Conservation (phyloP, 2,888 invertebrate genomes). For the Chydorus sphaericus region DNA sequence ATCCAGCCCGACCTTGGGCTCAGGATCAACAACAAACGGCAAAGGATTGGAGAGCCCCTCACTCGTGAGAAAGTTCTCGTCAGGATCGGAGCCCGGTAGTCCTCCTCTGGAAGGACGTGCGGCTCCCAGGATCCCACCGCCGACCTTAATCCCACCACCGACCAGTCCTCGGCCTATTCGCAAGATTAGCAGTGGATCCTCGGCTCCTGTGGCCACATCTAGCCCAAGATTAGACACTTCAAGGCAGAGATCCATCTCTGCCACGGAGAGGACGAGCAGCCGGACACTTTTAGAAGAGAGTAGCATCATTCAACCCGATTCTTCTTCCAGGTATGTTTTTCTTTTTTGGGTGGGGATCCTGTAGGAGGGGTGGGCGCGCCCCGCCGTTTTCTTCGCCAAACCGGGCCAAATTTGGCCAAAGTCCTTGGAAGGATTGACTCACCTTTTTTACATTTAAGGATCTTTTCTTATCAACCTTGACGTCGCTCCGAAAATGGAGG, state of each 20-base stretch:
- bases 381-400: no score
- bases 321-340: not conserved
- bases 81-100: slow-evolving; percentile 2
- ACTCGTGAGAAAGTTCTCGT: slow-evolving; percentile 49
- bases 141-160: not conserved
- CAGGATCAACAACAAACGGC: not conserved
- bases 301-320: no score
- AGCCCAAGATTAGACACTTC: slow-evolving; percentile 8
- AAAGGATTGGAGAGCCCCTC: slow-evolving; percentile 62
- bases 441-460: not conserved
- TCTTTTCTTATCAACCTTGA: not conserved
- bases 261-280: not conserved
- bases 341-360: no score
- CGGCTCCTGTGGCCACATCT: slow-evolving; percentile 10
- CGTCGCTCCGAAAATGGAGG: not conserved
- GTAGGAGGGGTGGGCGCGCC: no score
- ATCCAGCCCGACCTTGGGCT: slow-evolving; percentile 1
- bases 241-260: not conserved
- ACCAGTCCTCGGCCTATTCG: slow-evolving; percentile 10
- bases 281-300: not conserved
- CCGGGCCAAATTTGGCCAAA: no score
- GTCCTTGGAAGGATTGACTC: not conserved
- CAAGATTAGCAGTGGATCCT: not conserved
- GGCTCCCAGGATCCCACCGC: not conserved
- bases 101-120: not conserved